phyloP scores from a whole-genome alignment of 2,888 invertebrate species.

The Frankliniella fusca region DNA sequence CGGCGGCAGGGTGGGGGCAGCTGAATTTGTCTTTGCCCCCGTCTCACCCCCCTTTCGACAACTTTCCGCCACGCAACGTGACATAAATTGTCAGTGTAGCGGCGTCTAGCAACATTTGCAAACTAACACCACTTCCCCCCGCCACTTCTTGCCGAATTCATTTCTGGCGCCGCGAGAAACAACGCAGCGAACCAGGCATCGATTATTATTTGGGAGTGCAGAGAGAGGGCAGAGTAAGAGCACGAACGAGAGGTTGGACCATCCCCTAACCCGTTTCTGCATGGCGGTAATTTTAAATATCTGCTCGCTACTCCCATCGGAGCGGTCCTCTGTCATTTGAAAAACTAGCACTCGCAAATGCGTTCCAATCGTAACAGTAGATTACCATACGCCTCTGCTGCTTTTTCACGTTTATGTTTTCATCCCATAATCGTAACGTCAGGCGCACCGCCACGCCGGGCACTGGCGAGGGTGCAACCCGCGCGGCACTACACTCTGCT shows the following conservation, averaged over 20 bases:
- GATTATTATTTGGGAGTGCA: neutral
- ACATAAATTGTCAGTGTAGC: constrained; percentile 26
- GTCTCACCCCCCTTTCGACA: constrained; percentile 4
- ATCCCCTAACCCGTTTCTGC: neutral
- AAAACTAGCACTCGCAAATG: constrained; percentile 7
- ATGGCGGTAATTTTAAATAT: constrained; percentile 22
- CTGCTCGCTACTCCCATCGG: neutral
- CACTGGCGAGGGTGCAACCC: too few species aligned
- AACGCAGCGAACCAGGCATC: neutral
- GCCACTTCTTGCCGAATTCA: neutral
- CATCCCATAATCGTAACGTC: constrained; percentile 9
- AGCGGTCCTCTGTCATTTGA: constrained; percentile 1
- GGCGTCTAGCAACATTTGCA: constrained; percentile 18
- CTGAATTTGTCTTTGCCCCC: neutral
- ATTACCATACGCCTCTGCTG: neutral
- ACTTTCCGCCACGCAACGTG: constrained; percentile 24
- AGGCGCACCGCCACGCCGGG: too few species aligned
- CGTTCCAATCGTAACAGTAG: constrained; percentile 10
- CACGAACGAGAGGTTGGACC: neutral
- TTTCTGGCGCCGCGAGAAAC: neutral
- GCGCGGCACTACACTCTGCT: too few species aligned
- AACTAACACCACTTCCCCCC: constrained; percentile 9
- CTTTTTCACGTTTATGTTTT: constrained; percentile 9
- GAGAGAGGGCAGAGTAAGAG: neutral
- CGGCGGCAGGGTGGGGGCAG: neutral